These are phyloP conservation scores for Caprella mutica DNA, from an alignment of 2,888 invertebrate species.

Conservation along the genomic window DNA sequence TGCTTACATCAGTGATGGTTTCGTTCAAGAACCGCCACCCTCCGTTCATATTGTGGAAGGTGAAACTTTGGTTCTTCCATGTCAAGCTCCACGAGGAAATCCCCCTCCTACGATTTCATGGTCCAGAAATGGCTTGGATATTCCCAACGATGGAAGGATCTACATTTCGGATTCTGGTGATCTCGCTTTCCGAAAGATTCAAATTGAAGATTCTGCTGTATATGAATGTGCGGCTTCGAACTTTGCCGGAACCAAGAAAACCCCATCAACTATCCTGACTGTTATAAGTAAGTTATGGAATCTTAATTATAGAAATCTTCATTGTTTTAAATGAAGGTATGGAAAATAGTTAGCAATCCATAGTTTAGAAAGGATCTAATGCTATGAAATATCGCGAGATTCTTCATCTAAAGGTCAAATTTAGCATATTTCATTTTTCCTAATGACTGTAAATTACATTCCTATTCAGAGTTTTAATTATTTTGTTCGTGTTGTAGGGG, in stretches of 20 bases:
- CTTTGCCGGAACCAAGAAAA: conserved; percentile 69
- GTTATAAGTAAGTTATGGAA: conserved; percentile 63
- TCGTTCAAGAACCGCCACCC: conserved; percentile 77
- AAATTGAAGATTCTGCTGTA: conserved; percentile 76
- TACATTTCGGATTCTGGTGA: conserved; percentile 76
- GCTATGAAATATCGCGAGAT: too few species aligned
- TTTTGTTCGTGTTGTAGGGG: too few species aligned
- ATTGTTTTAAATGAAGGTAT: too few species aligned
- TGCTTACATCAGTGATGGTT: conserved; percentile 92
- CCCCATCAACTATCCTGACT: conserved; percentile 64
- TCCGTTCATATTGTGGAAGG: conserved; percentile 83
- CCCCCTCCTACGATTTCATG: conserved; percentile 88
- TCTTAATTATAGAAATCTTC: too few species aligned
- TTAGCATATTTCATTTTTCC: too few species aligned
- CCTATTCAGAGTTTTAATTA: too few species aligned
- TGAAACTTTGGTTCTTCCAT: conserved; percentile 78
- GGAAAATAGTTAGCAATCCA: too few species aligned
- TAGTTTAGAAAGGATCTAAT: too few species aligned
- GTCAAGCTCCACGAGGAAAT: conserved; percentile 85
- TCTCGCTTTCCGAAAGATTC: conserved; percentile 77
- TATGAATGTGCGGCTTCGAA: conserved; percentile 87
- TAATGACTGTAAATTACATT: too few species aligned
- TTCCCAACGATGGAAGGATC: conserved; percentile 39
- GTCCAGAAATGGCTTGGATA: conserved; percentile 54
- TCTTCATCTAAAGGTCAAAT: too few species aligned